phyloP scores from a whole-genome alignment of 1,140 invertebrate species.

The Drusus annulatus region DNA sequence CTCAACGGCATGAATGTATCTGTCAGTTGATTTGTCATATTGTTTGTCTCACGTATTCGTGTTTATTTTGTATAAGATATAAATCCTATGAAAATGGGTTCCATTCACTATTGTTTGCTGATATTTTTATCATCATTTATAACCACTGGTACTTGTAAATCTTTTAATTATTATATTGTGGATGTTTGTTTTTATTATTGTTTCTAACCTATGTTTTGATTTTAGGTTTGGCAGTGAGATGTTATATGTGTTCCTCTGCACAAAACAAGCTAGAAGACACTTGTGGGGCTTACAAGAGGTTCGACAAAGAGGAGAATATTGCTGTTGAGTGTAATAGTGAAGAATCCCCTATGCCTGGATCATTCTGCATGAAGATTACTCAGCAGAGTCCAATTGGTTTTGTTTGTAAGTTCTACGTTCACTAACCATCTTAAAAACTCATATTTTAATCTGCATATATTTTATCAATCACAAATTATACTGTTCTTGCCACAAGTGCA shows the following conservation, averaged over 20 bases:
- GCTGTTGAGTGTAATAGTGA: slow-evolving; percentile 92
- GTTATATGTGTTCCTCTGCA: slow-evolving; percentile 90
- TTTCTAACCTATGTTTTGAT: slow-evolving; percentile 20
- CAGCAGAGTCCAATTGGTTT: slow-evolving; percentile 92
- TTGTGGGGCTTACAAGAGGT: slow-evolving; percentile 89
- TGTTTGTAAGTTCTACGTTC: slow-evolving; percentile 81
- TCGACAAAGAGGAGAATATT: slow-evolving; percentile 85
- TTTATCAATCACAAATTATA: too few relatives aligned
- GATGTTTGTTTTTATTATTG: slow-evolving; percentile 23
- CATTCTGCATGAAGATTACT: slow-evolving; percentile 92
- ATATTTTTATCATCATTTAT: slow-evolving; percentile 28
- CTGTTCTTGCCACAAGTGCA: too few relatives aligned
- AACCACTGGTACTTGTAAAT: neutral
- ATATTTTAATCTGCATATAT: too few relatives aligned
- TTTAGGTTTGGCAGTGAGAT: slow-evolving; percentile 79
- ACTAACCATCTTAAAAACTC: too few relatives aligned
- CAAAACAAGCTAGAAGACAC: slow-evolving; percentile 84
- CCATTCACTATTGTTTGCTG: slow-evolving; percentile 10
- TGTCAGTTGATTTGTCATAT: slow-evolving; percentile 31
- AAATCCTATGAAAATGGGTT: slow-evolving; percentile 13
- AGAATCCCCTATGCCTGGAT: slow-evolving; percentile 91
- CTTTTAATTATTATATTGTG: neutral
- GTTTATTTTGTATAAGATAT: slow-evolving; percentile 10
- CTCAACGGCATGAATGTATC: slow-evolving; percentile 31
- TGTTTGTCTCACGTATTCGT: neutral